These are phyloP conservation scores for Lophius americanus DNA, from an alignment of 2,797 vertebrate genomes.

Conservation along the genomic window DNA sequence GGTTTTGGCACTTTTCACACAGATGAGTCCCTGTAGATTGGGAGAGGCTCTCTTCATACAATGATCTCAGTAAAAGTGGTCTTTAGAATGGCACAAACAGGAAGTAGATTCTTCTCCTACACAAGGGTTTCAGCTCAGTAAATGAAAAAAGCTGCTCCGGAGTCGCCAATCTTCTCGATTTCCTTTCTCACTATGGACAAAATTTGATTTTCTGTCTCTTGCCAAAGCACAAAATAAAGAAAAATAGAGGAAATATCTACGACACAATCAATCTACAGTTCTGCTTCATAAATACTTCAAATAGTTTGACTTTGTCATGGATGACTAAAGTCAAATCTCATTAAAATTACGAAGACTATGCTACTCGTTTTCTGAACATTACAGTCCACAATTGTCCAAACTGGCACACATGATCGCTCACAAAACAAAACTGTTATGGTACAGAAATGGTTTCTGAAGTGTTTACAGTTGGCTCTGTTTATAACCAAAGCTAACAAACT, in stretches of 20 bases:
- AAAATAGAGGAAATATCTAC: slow-evolving; percentile 22
- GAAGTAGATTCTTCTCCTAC: slow-evolving; percentile 70
- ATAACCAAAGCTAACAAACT: not conserved
- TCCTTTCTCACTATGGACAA: slow-evolving; percentile 46
- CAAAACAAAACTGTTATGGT: not conserved
- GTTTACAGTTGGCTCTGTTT: not conserved
- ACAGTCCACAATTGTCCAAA: not conserved
- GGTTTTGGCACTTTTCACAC: slow-evolving; percentile 38
- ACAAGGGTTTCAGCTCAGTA: slow-evolving; percentile 64
- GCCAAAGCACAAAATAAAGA: slow-evolving; percentile 34
- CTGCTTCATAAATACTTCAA: not conserved
- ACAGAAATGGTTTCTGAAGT: not conserved
- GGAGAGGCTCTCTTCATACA: slow-evolving; percentile 61
- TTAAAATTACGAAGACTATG: not conserved
- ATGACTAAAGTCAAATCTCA: not conserved
- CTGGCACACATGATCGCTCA: not conserved
- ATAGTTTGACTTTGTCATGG: not conserved
- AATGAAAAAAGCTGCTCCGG: slow-evolving; percentile 51
- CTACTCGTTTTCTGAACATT: not conserved
- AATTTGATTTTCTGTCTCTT: not conserved
- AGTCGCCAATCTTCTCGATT: slow-evolving; percentile 49
- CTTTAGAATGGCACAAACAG: slow-evolving; percentile 31
- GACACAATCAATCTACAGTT: no score
- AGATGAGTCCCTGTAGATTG: slow-evolving; percentile 56
- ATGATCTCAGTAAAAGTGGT: slow-evolving; percentile 52